phyloP scores from a whole-genome alignment of 2,113 vertebrate genomes.

The Irena cyanogastra region DNA sequence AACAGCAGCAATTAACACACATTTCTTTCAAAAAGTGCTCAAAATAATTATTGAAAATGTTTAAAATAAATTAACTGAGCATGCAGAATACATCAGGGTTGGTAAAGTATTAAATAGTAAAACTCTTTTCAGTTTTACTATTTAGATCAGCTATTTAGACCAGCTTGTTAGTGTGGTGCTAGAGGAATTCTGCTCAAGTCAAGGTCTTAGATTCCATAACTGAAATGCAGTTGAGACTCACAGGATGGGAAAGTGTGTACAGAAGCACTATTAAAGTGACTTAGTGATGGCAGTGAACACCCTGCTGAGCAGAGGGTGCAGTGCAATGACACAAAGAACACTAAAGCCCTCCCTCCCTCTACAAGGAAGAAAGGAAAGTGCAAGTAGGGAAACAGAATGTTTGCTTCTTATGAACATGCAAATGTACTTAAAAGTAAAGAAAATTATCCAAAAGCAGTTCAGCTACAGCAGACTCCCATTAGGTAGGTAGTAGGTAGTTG shows the following conservation, averaged over 20 bases:
- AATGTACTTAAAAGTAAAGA: neutral
- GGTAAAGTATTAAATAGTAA: neutral
- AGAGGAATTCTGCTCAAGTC: neutral
- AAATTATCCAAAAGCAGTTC: neutral
- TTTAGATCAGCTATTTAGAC: neutral
- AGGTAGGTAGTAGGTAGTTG: neutral
- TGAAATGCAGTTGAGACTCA: neutral
- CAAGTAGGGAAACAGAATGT: neutral
- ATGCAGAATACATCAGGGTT: neutral
- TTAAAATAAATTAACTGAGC: neutral
- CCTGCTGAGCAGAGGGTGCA: neutral
- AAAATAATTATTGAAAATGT: neutral
- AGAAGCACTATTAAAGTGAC: neutral
- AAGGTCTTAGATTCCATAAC: neutral
- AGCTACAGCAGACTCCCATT: neutral
- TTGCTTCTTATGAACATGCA: neutral
- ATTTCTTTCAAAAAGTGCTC: neutral
- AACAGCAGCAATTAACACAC: neutral
- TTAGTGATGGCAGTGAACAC: neutral
- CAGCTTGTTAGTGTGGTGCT: rapidly evolving
- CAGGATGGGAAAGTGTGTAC: neutral
- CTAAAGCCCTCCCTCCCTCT: neutral
- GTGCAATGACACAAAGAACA: neutral
- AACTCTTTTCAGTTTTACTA: neutral
- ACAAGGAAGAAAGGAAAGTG: neutral